Conservation (phyloP, 2,113 vertebrate genomes). For the Aphyosemion australe region DNA sequence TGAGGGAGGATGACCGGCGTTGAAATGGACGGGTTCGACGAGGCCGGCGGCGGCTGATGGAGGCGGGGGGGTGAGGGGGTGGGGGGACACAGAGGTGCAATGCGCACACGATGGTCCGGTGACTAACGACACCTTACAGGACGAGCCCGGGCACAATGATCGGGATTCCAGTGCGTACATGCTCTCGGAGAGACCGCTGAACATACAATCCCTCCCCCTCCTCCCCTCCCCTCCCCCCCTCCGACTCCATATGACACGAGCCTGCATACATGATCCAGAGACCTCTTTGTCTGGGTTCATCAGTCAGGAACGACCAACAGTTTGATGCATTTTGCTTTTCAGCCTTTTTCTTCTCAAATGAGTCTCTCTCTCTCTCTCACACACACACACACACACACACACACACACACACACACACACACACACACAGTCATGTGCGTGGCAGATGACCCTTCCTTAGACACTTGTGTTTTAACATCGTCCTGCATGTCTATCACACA, state of each 20-base stretch:
- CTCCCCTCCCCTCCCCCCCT: neutral
- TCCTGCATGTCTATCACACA: constrained; percentile 51
- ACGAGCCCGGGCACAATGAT: constrained; percentile 23
- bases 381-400: constrained; percentile 1
- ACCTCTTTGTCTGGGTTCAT: constrained; percentile 70
- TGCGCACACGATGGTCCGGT: constrained; percentile 50
- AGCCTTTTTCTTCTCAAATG: neutral
- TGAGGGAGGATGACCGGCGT: constrained; percentile 43
- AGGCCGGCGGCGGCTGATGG: constrained; percentile 39
- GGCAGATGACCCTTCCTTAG: constrained; percentile 47
- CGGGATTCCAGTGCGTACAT: constrained; percentile 27
- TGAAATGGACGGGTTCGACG: constrained; percentile 53
- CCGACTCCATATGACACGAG: constrained; percentile 37
- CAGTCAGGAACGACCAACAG: constrained; percentile 50
- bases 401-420: constrained; percentile 19
- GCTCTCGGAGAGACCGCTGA: constrained; percentile 5
- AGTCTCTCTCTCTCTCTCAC: neutral
- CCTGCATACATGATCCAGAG: constrained; percentile 60
- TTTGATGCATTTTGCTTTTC: constrained; percentile 38
- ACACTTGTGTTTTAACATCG: constrained; percentile 42
- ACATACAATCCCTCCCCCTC: constrained; percentile 11
- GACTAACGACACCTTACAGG: constrained; percentile 29
- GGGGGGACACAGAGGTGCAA: constrained; percentile 39
- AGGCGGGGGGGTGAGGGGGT: too few relatives aligned
- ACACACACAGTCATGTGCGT: constrained; percentile 58